Base-by-base conservation (phyloP, 1,140 invertebrate genomes). In the Trichoplusia ni region DNA sequence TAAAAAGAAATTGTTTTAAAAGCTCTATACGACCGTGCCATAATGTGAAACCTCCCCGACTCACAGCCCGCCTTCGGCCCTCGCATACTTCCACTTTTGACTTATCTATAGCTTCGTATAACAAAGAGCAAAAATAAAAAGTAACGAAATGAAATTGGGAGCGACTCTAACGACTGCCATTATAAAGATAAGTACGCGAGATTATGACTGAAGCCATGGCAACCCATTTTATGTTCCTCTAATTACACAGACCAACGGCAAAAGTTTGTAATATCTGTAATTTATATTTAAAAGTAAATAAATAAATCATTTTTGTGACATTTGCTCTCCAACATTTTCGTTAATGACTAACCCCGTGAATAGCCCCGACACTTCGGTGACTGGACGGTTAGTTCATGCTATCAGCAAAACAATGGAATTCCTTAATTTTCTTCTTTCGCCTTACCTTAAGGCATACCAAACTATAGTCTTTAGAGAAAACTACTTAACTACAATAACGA, bases 171-270 rank as follows among this genome's bases (percentile, higher is more conserved):
- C 49, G 49, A 35, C 53, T 13, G 51, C 31, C 42, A 58, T 64
- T 58, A 47, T 38, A 64, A 29, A 46, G 62, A 64, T 49, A 49
- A 64, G 62, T 49, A 44, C 21, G 49, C 25, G 51, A 64, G 31
- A 64, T 64, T 58, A 64, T 47, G 62, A 23, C n/a, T 9, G 18
- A 54, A 33, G 29, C 61, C 37, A 64, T 64, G 27, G 53, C 42
- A 53, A 38, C 31, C 11, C 31, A 35, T 18, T 54, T 54, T 23
- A 11, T 63, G 44, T 29, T 40, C 11, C 31, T 47, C 21, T 64
- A 46, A 47, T 64, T 64, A 49, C 33, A 51, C 16, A 1, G 18
- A 8, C 8, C 9, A 14, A 13, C 46, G 8, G 46, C 19, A 33
- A 51, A 51, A 51, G 46, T 51, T 46, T 33, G 27, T 16, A 19